phyloP scores from a whole-genome alignment of 2,113 vertebrate genomes.

The Meleagris gallopavo region DNA sequence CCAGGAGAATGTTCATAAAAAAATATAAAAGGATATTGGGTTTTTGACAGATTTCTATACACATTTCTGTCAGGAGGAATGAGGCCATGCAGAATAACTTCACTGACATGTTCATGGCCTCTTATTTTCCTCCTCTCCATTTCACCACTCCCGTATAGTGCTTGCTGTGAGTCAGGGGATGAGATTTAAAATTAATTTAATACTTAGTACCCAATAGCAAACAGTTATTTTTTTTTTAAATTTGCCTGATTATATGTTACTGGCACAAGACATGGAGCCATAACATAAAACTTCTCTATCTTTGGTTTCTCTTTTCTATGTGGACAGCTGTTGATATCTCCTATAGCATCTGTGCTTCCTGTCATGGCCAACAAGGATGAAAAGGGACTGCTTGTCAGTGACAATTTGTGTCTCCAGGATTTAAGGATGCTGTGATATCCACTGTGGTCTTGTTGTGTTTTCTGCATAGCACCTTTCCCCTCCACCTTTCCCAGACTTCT shows the following conservation, averaged over 20 bases:
- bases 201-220: not conserved
- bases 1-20: not conserved
- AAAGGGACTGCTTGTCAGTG: constrained; percentile 31
- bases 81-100: constrained; percentile 13
- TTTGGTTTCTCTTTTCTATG: constrained; percentile 55
- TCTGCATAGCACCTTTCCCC: not conserved
- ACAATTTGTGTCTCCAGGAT: not conserved
- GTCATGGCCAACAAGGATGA: constrained; percentile 54
- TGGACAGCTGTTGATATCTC: constrained; percentile 53
- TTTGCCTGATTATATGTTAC: constrained; percentile 41
- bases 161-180: not conserved
- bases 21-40: not conserved
- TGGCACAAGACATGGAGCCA: constrained; percentile 41
- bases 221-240: not conserved
- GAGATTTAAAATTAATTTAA: constrained; percentile 21
- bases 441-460: not conserved
- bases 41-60: constrained; percentile 24
- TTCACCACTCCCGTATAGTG: not conserved
- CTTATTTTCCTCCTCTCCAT: constrained; percentile 33
- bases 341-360: constrained; percentile 26
- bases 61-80: constrained; percentile 38
- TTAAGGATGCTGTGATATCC: not conserved
- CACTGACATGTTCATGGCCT: constrained; percentile 30
- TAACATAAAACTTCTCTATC: constrained; percentile 41
- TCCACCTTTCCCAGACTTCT: not conserved